Conservation (phyloP, 2,888 invertebrate species). For the Aelia acuminata region DNA sequence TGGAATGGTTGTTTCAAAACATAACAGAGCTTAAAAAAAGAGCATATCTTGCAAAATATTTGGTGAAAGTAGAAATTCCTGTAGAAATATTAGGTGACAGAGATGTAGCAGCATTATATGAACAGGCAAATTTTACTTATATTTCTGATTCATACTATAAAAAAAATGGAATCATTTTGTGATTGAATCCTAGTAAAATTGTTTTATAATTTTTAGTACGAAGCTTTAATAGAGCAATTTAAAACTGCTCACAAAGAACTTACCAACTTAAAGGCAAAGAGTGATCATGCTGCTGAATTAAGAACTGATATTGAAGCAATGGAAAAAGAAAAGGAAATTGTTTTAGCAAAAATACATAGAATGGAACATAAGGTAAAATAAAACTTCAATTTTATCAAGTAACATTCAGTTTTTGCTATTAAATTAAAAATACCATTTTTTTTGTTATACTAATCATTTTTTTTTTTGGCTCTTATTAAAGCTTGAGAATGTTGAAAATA, state of each 20-base stretch:
- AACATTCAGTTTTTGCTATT: not conserved
- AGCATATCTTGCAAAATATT: conserved; percentile 84
- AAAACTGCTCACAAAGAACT: conserved; percentile 83
- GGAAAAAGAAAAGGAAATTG: conserved; percentile 88
- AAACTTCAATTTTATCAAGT: not conserved
- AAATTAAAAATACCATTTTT: too few species aligned
- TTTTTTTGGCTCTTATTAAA: conserved; percentile 67
- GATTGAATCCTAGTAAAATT: conserved; percentile 73
- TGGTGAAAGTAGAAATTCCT: conserved; percentile 80
- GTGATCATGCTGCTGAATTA: conserved; percentile 82
- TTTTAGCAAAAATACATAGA: conserved; percentile 75
- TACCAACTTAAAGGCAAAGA: conserved; percentile 74
- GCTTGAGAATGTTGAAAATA: conserved; percentile 78
- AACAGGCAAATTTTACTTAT: conserved; percentile 70
- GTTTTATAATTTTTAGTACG: conserved; percentile 72
- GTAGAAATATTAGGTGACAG: conserved; percentile 82
- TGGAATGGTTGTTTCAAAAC: conserved; percentile 85
- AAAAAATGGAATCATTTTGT: conserved; percentile 79
- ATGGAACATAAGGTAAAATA: conserved; percentile 72
- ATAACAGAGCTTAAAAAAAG: conserved; percentile 83
- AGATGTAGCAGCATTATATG: conserved; percentile 79
- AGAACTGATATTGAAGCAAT: conserved; percentile 87
- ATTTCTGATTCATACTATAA: not conserved
- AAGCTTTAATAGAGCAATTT: conserved; percentile 83
- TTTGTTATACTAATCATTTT: not conserved